Percentiles rank a stretch among this genome's conserved stretches.
phyloP scores from a whole-genome alignment of 2,113 vertebrate species.

The Phycodurus eques region DNA sequence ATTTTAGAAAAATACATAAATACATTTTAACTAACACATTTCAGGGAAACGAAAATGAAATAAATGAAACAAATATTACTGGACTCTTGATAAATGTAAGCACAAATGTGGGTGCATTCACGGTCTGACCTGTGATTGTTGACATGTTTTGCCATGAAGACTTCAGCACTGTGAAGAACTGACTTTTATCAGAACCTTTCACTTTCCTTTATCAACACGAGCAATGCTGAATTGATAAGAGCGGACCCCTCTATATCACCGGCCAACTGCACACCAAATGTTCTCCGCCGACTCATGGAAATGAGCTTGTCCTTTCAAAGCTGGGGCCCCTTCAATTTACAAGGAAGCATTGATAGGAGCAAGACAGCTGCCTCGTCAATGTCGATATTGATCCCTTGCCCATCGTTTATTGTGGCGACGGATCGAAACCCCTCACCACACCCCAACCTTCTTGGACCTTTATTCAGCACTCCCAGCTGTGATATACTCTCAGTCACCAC shows the following conservation, averaged over 20 bases:
- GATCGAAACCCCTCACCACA: conserved; percentile 27
- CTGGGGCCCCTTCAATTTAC: conserved; percentile 43
- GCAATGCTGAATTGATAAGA: conserved; percentile 38
- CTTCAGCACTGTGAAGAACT: not conserved
- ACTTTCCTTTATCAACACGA: conserved; percentile 38
- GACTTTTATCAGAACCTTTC: conserved; percentile 12
- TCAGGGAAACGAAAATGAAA: not conserved
- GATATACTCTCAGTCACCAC: conserved; percentile 14
- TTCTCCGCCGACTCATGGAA: conserved; percentile 40
- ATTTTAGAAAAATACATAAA: not conserved
- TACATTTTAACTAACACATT: not conserved
- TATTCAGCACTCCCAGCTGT: conserved; percentile 63
- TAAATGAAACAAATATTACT: not conserved
- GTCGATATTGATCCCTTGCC: conserved; percentile 72
- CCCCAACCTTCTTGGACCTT: conserved; percentile 43
- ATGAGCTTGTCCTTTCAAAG: conserved; percentile 57
- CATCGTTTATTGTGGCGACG: conserved; percentile 55
- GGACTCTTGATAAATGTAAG: not conserved
- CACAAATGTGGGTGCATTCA: not conserved
- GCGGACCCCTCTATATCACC: conserved; percentile 34
- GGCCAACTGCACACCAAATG: conserved; percentile 38
- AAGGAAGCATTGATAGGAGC: conserved; percentile 55
- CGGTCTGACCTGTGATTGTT: not conserved
- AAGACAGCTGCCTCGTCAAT: conserved; percentile 71
- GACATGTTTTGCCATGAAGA: not conserved